Conservation (phyloP, 2,888 invertebrate species). For the Lacanobia oleracea region DNA sequence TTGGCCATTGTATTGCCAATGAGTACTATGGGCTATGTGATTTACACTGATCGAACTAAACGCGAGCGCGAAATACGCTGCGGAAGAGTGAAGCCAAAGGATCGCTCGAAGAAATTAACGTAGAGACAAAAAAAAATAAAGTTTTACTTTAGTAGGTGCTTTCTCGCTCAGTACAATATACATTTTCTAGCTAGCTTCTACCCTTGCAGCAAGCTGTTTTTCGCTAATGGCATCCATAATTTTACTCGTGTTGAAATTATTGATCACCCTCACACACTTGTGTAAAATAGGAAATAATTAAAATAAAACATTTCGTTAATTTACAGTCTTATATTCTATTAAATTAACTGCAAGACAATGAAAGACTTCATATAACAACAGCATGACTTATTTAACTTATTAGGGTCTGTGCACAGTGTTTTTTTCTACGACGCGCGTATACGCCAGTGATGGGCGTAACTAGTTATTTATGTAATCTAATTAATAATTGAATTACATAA, state of each 20-base stretch:
- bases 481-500: no score
- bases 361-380: conserved; percentile 26
- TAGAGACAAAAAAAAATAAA: neutral
- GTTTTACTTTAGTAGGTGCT: neutral
- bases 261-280: no score
- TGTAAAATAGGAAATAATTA: no score
- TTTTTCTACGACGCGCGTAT: neutral
- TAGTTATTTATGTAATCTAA: no score
- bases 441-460: no score
- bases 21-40: conserved; percentile 82
- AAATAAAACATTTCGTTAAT: conserved; percentile 13
- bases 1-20: conserved; percentile 89
- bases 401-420: neutral
- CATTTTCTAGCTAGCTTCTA: no score
- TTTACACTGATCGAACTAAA: conserved; percentile 86
- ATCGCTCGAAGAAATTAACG: conserved; percentile 85
- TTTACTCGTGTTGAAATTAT: no score
- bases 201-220: no score
- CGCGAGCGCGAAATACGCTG: conserved; percentile 90
- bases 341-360: conserved; percentile 2
- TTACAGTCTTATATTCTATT: conserved; percentile 6
- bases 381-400: conserved; percentile 37
- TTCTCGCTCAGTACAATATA: no score
- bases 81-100: conserved; percentile 93
- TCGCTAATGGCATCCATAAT: no score